Evolutionary conservation across 35 echinoderm and acorn worm species (phyloP), one percentile per base, ranked within the genome.

Genomic region (Nesometra sesokonis): DNA sequence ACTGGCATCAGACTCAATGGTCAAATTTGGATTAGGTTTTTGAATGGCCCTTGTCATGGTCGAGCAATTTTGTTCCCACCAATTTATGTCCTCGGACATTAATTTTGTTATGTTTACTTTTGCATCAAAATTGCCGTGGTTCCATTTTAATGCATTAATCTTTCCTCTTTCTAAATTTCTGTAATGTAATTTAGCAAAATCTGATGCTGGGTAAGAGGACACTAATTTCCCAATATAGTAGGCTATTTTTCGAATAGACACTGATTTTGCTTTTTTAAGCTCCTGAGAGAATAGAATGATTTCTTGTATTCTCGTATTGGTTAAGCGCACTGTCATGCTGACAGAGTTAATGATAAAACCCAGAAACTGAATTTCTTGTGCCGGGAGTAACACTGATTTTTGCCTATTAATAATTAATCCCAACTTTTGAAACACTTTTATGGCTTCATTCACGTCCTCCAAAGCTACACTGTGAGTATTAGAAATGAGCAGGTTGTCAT

Each of bases 91-190:
- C 0, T 76, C 9, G 78, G 57, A 32, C 27, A 34, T 77, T 32
- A 11, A 5, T 11, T 67, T 19, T 17, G 88, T 84, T 36, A 90
- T 23, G 77, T 35, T 40, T 82, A 85, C 78, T 34, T 84, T 27
- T 90, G 35, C 80, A 77, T 85, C 88, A 83, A 90, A 90, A 76
- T 84, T 37, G 34, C 88, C 88, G 36, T 77, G 84, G 34, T 78
- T 83, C 37, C 31, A 0, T 77, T 77, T 90, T 32, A 90, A 83
- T 9, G 46, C 82, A n/a, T 0, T 4, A 27, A 80, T 86, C 36
- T 90, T 84, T 30, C 77, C 47, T 15, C 34, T 84, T 32, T 89
- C 88, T n/a, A 81, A 40, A 3, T 31, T n/a, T 34, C 81, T 82
- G 32, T 83, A 89, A 32, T 31, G 52, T 0, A 82, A 34, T 34